Conservation (phyloP, 2,797 vertebrate genomes). For the Hapalemur alaotrensis region DNA sequence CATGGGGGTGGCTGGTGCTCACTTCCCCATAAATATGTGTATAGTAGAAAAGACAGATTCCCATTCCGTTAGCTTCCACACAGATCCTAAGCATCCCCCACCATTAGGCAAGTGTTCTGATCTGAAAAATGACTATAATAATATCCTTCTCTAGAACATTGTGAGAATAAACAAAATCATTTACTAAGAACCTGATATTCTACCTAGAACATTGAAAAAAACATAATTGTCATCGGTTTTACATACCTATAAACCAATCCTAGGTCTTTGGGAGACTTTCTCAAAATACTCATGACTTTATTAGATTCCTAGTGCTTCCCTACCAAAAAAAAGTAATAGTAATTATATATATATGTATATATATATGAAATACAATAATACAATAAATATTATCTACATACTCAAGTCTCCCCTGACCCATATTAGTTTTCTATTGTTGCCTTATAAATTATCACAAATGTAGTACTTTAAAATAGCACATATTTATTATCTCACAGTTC, state of each 20-base stretch:
- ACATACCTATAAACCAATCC: background rate
- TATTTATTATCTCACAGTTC: background rate
- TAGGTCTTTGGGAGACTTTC: background rate
- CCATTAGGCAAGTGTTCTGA: background rate
- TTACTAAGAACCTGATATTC: background rate
- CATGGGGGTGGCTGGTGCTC: background rate
- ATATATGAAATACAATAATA: background rate
- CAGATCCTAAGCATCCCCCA: background rate
- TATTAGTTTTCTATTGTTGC: background rate
- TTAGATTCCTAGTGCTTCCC: background rate
- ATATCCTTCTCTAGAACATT: background rate
- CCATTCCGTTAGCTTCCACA: background rate
- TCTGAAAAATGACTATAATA: background rate
- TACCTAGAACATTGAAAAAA: background rate
- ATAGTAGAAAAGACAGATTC: background rate
- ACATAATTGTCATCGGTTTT: background rate
- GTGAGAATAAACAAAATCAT: background rate
- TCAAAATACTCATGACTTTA: background rate
- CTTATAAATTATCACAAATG: background rate
- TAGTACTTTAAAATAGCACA: background rate
- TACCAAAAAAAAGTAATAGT: background rate
- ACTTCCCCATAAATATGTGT: background rate
- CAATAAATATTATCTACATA: background rate
- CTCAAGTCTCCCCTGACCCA: background rate
- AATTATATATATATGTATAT: background rate